Evolutionary conservation across 2,888 invertebrate genomes (phyloP), one percentile per base, ranked within the genome.

Genomic region (Geotrupes spiniger): DNA sequence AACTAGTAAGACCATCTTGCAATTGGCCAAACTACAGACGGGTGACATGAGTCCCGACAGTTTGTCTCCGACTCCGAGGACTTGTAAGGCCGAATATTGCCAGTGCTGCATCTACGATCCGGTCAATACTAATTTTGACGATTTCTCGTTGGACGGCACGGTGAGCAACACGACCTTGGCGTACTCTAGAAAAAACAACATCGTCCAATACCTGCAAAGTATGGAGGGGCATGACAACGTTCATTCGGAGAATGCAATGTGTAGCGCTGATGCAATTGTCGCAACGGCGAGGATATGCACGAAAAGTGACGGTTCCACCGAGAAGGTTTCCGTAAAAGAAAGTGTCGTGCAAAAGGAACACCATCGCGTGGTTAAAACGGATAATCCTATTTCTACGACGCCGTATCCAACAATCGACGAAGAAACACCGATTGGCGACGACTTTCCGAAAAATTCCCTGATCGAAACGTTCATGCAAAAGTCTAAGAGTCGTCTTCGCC

Each of bases 1-100:
- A 67, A 81, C 81, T 0, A 80, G 80, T 56, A 79, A 77, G 70
- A 81, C 81, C 1, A 76, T 80, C 36, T 65, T 81, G 28, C 73
- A 79, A 57, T 60, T 80, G 42, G 77, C 76, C 4, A 70, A 74
- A 44, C 36, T 60, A 27, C 65, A 63, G 38, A 53, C 42, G 8
- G 62, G 53, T 5, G 46, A 59, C 36, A 61, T 70, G 42, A 62
- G 66, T 9, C 68, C 70, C 1, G 70, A 71, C 50, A 70, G 70
- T 60, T 58, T 70, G 53, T 51, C 51, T 2, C 36, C 41, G 4
- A 65, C 64, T 17, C 69, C 69, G 3, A 48, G 51, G 38, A 49
- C 46, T 21, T 21, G 16, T 12, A 29, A 38, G 11, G 16, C 12
- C 6, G 43, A 43, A 36, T 16, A 27, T 11, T 12, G 28, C 21